Conservation (phyloP, 2,113 vertebrate species). For the Channa argus region DNA sequence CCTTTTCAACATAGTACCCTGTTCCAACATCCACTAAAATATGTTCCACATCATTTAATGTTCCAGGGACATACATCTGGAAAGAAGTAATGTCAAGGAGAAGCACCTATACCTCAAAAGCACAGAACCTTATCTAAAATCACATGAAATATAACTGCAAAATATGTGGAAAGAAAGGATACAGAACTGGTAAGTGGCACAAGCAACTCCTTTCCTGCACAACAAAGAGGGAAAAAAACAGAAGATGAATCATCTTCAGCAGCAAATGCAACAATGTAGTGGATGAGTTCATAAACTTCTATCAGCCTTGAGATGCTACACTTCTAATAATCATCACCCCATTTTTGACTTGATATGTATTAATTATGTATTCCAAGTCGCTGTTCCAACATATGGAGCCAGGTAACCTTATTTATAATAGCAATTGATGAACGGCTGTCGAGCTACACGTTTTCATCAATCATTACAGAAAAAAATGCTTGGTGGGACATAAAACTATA, state of each 20-base stretch:
- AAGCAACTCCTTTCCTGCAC: conserved; percentile 90
- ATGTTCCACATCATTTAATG: conserved; percentile 88
- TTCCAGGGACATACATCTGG: conserved; percentile 96
- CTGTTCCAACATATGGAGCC: background rate
- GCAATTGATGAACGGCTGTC: background rate
- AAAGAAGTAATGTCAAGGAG: conserved; percentile 78
- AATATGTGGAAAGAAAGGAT: conserved; percentile 84
- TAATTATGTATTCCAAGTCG: too few species aligned
- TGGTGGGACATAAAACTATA: background rate
- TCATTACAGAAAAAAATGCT: background rate
- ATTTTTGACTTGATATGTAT: too few species aligned
- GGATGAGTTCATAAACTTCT: background rate
- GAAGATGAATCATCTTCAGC: background rate
- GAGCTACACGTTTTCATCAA: background rate
- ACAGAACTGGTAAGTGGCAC: conserved; percentile 95
- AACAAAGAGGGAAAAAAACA: conserved; percentile 7
- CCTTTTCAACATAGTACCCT: conserved; percentile 96
- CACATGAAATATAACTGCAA: background rate
- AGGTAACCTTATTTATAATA: background rate
- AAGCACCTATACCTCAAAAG: background rate
- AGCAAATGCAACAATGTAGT: background rate
- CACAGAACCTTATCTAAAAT: background rate
- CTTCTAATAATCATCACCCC: too few species aligned
- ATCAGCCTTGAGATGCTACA: too few species aligned
- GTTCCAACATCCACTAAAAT: conserved; percentile 93